phyloP scores from a whole-genome alignment of 2,888 invertebrate species.

The Proisotoma minuta region DNA sequence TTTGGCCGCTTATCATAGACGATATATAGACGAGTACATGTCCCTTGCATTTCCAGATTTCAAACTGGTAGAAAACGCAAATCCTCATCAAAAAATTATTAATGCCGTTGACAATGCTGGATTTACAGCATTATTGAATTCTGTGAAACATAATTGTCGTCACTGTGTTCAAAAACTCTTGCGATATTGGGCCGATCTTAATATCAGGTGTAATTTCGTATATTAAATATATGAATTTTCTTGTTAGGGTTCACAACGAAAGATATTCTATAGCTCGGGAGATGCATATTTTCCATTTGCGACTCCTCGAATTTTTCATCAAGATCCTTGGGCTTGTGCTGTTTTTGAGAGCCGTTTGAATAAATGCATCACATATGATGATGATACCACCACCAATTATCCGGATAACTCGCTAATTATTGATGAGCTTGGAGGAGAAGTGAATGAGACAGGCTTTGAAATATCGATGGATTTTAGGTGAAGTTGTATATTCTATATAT shows the following conservation, averaged over 20 bases:
- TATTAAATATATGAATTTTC: neutral
- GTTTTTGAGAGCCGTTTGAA: neutral
- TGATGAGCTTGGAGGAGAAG: no score
- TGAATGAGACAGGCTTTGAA: neutral
- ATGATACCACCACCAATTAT: no score
- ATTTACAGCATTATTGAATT: neutral
- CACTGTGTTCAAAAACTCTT: constrained; percentile 3
- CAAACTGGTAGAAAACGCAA: no score
- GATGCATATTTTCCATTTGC: neutral
- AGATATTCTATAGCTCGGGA: neutral
- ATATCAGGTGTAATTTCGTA: no score
- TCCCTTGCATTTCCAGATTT: neutral
- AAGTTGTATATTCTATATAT: neutral
- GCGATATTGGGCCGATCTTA: neutral
- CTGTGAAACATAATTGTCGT: constrained; percentile 1
- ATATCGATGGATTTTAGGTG: neutral
- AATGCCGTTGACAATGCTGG: neutral
- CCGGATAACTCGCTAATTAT: no score
- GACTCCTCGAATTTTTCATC: neutral
- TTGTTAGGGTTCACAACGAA: no score
- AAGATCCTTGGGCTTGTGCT: constrained; percentile 2
- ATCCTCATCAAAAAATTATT: no score
- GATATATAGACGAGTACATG: neutral
- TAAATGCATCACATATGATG: neutral
- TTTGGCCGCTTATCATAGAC: neutral